Evolutionary conservation across 2,888 invertebrate species (phyloP).

Genomic region (Cataglyphis rosenhaueri): DNA sequence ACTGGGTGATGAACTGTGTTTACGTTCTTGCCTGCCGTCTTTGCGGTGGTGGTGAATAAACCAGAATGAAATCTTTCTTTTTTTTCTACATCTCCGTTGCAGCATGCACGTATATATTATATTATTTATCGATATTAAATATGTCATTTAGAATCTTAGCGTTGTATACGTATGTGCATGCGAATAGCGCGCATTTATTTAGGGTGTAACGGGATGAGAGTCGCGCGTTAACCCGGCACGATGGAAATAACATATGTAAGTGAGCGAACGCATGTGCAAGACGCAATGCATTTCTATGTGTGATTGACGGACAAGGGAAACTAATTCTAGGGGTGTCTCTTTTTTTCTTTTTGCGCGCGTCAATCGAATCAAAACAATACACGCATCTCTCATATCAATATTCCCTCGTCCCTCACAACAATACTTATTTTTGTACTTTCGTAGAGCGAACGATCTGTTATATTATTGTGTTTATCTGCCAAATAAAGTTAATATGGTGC

Average conservation of each 20-base stretch:
- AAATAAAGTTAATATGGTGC: conserved; percentile 44
- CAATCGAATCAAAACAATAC: conserved; percentile 48
- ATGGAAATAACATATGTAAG: conserved; percentile 22
- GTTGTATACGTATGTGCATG: conserved; percentile 61
- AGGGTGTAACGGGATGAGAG: conserved; percentile 35
- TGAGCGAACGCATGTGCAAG: conserved; percentile 57
- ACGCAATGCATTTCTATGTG: conserved; percentile 14
- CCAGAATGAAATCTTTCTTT: conserved; percentile 17
- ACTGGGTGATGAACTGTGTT: conserved; percentile 71
- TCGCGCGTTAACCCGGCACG: conserved; percentile 45
- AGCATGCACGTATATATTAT: conserved; percentile 56
- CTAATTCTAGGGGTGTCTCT: conserved; percentile 57
- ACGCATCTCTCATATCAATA: conserved; percentile 14
- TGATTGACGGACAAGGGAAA: conserved; percentile 50
- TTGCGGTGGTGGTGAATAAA: conserved; percentile 80
- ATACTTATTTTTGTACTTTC: conserved; percentile 58
- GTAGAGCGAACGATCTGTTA: conserved; percentile 33
- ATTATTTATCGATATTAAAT: conserved; percentile 24
- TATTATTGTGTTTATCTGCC: conserved; percentile 41
- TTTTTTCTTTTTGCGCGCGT: conserved; percentile 4
- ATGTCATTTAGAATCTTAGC: conserved; percentile 39
- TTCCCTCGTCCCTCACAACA: conserved; percentile 19
- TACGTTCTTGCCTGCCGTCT: conserved; percentile 72
- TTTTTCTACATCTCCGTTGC: conserved; percentile 46
- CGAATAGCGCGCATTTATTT: conserved; percentile 30